Conservation (phyloP, 2,888 invertebrate species). For the Catocala sponsa region DNA sequence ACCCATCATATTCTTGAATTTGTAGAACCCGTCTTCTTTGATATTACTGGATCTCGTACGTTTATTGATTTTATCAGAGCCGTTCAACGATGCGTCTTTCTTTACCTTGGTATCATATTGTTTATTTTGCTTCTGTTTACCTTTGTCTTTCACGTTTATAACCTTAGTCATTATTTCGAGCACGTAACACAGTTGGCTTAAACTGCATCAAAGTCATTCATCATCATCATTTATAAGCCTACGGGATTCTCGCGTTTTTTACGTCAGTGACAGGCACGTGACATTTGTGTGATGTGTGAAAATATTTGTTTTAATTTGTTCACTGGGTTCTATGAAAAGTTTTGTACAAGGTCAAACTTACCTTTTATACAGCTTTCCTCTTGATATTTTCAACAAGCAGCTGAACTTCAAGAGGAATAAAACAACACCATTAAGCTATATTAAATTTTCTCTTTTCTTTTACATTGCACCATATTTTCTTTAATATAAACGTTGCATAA, state of each 20-base stretch:
- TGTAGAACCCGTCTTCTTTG: slow-evolving; percentile 72
- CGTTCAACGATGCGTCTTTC: slow-evolving; percentile 33
- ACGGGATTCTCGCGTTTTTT: slow-evolving; percentile 50
- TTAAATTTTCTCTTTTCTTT: too few relatives aligned
- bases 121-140: slow-evolving; percentile 48
- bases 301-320: slow-evolving; percentile 39
- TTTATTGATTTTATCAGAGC: slow-evolving; percentile 32
- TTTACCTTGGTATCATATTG: slow-evolving; percentile 46
- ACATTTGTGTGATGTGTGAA: slow-evolving; percentile 15
- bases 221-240: slow-evolving; percentile 48
- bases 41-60: slow-evolving; percentile 63
- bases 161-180: slow-evolving; percentile 56
- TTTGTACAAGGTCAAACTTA: not conserved
- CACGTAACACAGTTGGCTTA: slow-evolving; percentile 21
- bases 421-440: too few relatives aligned
- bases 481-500: too few relatives aligned
- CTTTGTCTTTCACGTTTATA: slow-evolving; percentile 53
- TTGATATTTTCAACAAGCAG: too few relatives aligned
- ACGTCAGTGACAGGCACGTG: slow-evolving; percentile 37
- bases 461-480: too few relatives aligned
- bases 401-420: too few relatives aligned
- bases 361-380: too few relatives aligned
- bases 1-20: slow-evolving; percentile 67
- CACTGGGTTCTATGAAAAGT: slow-evolving; percentile 28
- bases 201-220: slow-evolving; percentile 34